phyloP scores from a whole-genome alignment of 1,140 invertebrate species.

The Hestina assimilis region DNA sequence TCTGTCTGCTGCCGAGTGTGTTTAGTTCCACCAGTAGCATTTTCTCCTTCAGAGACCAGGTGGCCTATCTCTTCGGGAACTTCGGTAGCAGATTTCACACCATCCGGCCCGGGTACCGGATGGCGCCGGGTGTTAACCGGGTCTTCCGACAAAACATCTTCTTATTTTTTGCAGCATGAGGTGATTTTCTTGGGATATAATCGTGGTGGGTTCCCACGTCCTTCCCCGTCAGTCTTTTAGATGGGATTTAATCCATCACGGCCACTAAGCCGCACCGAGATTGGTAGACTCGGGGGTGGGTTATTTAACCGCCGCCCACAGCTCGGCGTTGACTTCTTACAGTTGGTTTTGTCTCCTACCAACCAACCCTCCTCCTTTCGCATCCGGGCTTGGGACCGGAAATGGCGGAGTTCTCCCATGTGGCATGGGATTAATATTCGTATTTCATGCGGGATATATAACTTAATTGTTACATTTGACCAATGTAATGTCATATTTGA shows the following conservation, averaged over 20 bases:
- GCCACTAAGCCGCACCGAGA: too few relatives aligned
- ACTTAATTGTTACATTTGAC: too few relatives aligned
- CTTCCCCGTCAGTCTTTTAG: background rate
- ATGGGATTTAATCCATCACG: too few relatives aligned
- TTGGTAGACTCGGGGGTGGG: too few relatives aligned
- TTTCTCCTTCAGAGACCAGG: background rate
- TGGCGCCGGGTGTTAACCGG: constrained; percentile 16
- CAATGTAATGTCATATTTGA: too few relatives aligned
- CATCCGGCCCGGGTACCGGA: constrained; percentile 9
- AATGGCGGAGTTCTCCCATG: background rate
- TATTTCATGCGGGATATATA: too few relatives aligned
- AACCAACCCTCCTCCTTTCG: background rate
- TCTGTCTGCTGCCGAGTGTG: too few relatives aligned
- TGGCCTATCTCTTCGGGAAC: background rate
- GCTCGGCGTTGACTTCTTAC: too few relatives aligned
- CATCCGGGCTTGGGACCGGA: background rate
- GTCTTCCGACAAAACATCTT: constrained; percentile 1
- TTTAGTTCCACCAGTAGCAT: constrained; percentile 19
- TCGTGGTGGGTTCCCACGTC: background rate
- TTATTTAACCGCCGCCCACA: too few relatives aligned
- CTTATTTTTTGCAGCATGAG: background rate
- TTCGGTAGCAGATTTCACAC: constrained; percentile 27
- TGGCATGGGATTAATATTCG: too few relatives aligned
- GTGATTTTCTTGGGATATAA: background rate
- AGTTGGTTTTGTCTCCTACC: too few relatives aligned